Percentiles rank a stretch among this genome's conserved stretches.
phyloP scores from a whole-genome alignment of 2,888 invertebrate genomes.

The Drosophila mettleri region DNA sequence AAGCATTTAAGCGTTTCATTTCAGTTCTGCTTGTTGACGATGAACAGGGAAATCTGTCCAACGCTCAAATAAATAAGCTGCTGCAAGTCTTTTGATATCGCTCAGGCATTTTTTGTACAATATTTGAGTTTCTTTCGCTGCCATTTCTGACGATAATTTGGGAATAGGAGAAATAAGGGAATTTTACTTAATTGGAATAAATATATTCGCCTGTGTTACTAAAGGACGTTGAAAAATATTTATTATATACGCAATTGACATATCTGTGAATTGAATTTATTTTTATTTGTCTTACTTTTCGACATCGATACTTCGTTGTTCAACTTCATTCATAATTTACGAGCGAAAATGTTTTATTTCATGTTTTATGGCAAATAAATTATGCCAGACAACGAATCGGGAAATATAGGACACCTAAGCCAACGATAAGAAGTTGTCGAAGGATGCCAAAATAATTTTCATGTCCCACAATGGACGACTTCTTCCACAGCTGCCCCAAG shows the following conservation, averaged over 20 bases:
- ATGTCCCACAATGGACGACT: slow-evolving; percentile 41
- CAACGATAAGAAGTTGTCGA: slow-evolving; percentile 64
- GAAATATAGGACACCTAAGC: slow-evolving; percentile 50
- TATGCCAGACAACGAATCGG: slow-evolving; percentile 50
- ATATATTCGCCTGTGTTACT: slow-evolving; percentile 20
- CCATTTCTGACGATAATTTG: slow-evolving; percentile 16
- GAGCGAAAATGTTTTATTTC: slow-evolving; percentile 76
- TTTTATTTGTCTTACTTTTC: slow-evolving; percentile 35
- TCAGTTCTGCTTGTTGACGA: slow-evolving; percentile 17
- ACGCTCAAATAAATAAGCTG: slow-evolving; percentile 39
- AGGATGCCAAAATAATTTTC: slow-evolving; percentile 69
- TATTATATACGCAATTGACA: slow-evolving; percentile 7
- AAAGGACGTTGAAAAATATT: slow-evolving; percentile 6
- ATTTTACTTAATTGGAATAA: slow-evolving; percentile 47
- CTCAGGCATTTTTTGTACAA: slow-evolving; percentile 1
- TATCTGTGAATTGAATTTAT: slow-evolving; percentile 24
- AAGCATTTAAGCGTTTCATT: slow-evolving; percentile 51
- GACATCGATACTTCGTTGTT: slow-evolving; percentile 32
- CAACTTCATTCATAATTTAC: slow-evolving; percentile 72
- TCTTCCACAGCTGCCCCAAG: slow-evolving; percentile 3
- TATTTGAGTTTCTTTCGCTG: slow-evolving; percentile 11
- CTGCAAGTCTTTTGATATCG: slow-evolving; percentile 47
- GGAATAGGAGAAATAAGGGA: not conserved
- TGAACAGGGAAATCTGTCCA: slow-evolving; percentile 11
- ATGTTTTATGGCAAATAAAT: slow-evolving; percentile 78